Evolutionary conservation across 2,888 invertebrate species (phyloP), one percentile per base, ranked within the genome.

Genomic region (Luffia ferchaultella): DNA sequence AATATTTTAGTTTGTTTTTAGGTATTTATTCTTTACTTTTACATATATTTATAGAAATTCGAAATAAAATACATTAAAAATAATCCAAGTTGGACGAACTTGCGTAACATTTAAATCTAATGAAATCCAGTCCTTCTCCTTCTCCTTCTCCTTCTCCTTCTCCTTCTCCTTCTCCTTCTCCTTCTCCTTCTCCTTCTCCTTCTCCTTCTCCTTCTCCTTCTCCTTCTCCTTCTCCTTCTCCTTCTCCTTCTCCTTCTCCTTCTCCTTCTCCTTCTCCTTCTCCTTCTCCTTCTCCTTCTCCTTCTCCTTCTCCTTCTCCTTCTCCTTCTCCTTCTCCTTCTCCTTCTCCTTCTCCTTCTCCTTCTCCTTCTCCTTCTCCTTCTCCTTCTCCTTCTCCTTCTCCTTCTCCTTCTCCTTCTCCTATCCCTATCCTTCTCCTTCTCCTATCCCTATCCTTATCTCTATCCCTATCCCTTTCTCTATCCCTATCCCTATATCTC

Each of bases 301-400:
- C 18, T n/a, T 46, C 46, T 46, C 18, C 16, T 19, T 46, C 18
- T 46, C 18, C 46, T n/a, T 46, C 46, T 46, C 18, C 46, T 19
- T 46, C 46, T 46, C 18, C 46, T 19, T 46, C 46, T 46, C 15
- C 46, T n/a, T 46, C 46, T 46, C 18, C 46, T 19, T 46, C 16
- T 46, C 17, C 18, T 18, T 18, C 46, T 46, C 46, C 18, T 18
- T 12, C 46, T 46, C 18, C 18, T 18, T 18, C 18, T 17, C 18
- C 18, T 18, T 18, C 46, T 46, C 16, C 18, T 9, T 12, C 46
- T 17, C 18, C 15, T 18, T 18, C 18, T 46, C 17, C 18, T 18
- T 18, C 18, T 15, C 20, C n/a, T 20, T 17, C 19, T 16, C 42
- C 50, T 20, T 50, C 20, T 50, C 46, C 19, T 48, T 48, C n/a